Conservation (phyloP, 2,888 invertebrate genomes). For the Neria commutata region DNA sequence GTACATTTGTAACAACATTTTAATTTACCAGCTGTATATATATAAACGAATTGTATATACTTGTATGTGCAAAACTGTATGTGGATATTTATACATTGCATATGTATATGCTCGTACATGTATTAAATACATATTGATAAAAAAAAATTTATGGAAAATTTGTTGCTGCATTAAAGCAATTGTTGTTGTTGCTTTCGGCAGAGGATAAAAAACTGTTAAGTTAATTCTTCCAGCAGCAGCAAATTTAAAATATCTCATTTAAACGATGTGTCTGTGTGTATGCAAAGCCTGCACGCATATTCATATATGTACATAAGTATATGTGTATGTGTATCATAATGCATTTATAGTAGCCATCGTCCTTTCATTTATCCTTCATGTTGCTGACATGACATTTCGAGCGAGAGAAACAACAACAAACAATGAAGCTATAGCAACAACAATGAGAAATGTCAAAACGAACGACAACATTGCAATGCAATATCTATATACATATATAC, state of each 20-base stretch:
- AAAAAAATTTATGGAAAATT: background rate
- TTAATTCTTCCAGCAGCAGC: background rate
- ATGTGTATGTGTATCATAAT: constrained; percentile 5
- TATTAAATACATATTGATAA: constrained; percentile 6
- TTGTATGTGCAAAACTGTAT: too few relatives aligned
- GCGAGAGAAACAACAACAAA: background rate
- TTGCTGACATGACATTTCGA: constrained; percentile 30
- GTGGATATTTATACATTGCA: too few relatives aligned
- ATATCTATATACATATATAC: background rate
- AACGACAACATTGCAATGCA: constrained; percentile 18
- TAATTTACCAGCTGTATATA: constrained; percentile 36
- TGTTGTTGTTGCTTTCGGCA: constrained; percentile 9
- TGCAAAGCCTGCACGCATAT: constrained; percentile 5
- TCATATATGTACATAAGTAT: background rate
- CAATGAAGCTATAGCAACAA: background rate
- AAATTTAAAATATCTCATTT: constrained; percentile 16
- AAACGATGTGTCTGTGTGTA: constrained; percentile 8
- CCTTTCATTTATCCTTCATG: constrained; percentile 24
- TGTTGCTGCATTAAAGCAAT: background rate
- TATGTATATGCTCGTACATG: constrained; percentile 11
- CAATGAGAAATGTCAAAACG: constrained; percentile 6
- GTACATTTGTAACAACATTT: constrained; percentile 2
- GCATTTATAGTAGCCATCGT: constrained; percentile 8
- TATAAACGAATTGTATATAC: constrained; percentile 35
- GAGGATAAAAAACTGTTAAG: background rate